phyloP scores from a whole-genome alignment of 2,797 vertebrate species.

The Bradypodion pumilum region DNA sequence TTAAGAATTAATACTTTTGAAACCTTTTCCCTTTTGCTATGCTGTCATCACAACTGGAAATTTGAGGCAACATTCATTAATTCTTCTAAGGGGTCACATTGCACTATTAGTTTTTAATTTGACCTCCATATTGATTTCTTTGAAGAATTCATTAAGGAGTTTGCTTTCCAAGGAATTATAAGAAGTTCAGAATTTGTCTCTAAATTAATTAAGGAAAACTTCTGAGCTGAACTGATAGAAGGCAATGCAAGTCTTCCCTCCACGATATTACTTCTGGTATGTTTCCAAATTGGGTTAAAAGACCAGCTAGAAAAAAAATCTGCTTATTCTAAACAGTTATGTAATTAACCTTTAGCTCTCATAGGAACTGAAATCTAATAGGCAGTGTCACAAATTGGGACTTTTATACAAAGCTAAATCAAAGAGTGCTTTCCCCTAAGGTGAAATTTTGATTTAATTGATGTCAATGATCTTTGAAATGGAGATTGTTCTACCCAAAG shows the following conservation, averaged over 20 bases:
- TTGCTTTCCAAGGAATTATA: conserved; percentile 16
- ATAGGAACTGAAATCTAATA: neutral
- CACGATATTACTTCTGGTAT: conserved; percentile 14
- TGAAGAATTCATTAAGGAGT: conserved; percentile 13
- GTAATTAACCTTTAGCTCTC: conserved; percentile 1
- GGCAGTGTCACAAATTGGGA: neutral
- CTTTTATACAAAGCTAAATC: neutral
- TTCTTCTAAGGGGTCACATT: neutral
- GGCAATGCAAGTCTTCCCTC: neutral
- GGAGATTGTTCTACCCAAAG: neutral
- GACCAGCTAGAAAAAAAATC: neutral
- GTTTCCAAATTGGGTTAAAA: conserved; percentile 6
- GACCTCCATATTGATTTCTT: neutral
- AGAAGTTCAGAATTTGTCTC: conserved; percentile 16
- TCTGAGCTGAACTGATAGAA: conserved; percentile 1
- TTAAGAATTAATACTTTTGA: neutral
- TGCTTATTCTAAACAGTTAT: conserved; percentile 1
- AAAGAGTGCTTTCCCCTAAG: neutral
- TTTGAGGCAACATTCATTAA: conserved; percentile 18
- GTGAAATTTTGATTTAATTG: neutral
- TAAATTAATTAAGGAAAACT: conserved; percentile 28
- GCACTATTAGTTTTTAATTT: conserved; percentile 13
- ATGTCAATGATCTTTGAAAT: neutral
- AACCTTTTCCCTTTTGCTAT: neutral
- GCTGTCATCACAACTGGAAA: neutral